A percentile compares a stretch with the other conserved stretches of the same genome.
phyloP scores from a whole-genome alignment of 1,140 invertebrate species.

The Drosophila seguyi region DNA sequence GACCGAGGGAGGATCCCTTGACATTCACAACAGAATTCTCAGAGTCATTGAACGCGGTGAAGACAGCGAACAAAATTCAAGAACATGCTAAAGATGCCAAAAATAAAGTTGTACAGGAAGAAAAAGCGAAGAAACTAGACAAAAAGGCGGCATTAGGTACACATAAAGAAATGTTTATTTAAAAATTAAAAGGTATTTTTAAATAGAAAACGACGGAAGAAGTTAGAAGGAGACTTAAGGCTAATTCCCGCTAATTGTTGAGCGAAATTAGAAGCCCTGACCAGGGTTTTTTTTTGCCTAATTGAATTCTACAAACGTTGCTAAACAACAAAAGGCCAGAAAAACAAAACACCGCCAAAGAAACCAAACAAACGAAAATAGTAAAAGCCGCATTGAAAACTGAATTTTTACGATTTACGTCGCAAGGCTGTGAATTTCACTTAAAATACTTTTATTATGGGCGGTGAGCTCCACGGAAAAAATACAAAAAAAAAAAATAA shows the following conservation, averaged over 20 bases:
- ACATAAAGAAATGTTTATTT: not conserved
- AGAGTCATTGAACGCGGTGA: constrained; percentile 71
- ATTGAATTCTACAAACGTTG: constrained; percentile 51
- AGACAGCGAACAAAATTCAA: constrained; percentile 21
- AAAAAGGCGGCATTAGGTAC: constrained; percentile 7
- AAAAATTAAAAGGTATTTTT: not conserved
- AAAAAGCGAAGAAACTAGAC: constrained; percentile 17
- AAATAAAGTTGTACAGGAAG: constrained; percentile 33
- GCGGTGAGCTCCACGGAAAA: constrained; percentile 26
- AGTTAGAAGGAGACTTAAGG: not conserved
- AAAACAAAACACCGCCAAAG: constrained; percentile 28
- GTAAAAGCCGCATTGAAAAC: constrained; percentile 65
- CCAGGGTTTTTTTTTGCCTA: constrained; percentile 5
- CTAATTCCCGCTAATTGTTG: constrained; percentile 46
- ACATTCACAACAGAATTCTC: constrained; percentile 27
- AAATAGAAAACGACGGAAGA: not conserved
- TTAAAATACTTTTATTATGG: constrained; percentile 83
- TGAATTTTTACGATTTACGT: constrained; percentile 78
- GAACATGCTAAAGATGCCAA: constrained; percentile 23
- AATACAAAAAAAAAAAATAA: constrained; percentile 1
- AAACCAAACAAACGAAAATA: constrained; percentile 45
- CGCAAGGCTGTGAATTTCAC: constrained; percentile 76
- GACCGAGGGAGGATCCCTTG: constrained; percentile 7
- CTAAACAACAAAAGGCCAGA: constrained; percentile 37
- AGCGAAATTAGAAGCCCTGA: constrained; percentile 4